Conservation (phyloP, 2,113 vertebrate genomes). For the Sialia sialis region DNA sequence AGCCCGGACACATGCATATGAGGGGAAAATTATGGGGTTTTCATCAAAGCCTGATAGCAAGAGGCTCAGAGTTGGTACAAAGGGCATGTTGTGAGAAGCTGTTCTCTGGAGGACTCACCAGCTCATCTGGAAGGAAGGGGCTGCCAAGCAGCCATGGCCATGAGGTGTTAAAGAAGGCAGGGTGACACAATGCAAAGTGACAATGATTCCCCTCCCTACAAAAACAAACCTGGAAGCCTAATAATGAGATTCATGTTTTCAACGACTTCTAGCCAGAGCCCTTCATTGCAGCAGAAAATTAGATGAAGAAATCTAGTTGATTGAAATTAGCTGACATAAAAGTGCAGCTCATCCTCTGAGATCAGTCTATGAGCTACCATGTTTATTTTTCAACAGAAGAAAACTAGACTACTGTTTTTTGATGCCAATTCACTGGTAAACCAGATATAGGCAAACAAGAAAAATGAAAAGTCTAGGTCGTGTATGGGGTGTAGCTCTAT, state of each 20-base stretch:
- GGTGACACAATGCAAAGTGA: background rate
- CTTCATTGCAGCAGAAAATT: background rate
- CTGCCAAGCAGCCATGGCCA: background rate
- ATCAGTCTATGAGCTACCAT: accelerated
- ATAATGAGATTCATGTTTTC: background rate
- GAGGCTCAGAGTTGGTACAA: background rate
- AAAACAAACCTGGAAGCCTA: background rate
- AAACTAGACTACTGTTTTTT: background rate
- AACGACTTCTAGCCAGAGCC: background rate
- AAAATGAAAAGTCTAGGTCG: background rate
- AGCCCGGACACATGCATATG: background rate
- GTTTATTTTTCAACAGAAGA: background rate
- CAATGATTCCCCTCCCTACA: background rate
- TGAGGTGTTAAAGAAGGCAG: background rate
- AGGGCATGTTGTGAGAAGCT: background rate
- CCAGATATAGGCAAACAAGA: slow-evolving; percentile 3
- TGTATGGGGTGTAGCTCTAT: background rate
- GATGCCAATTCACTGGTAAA: background rate
- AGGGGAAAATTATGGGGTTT: background rate
- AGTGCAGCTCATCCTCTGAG: background rate
- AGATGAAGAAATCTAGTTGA: background rate
- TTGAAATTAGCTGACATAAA: background rate
- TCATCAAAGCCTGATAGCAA: background rate
- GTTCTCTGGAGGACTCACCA: background rate
- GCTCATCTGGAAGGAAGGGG: background rate